A percentile compares a stretch with the other conserved stretches of the same genome.
phyloP scores from a whole-genome alignment of 2,888 invertebrate species.

The Noctua comes region DNA sequence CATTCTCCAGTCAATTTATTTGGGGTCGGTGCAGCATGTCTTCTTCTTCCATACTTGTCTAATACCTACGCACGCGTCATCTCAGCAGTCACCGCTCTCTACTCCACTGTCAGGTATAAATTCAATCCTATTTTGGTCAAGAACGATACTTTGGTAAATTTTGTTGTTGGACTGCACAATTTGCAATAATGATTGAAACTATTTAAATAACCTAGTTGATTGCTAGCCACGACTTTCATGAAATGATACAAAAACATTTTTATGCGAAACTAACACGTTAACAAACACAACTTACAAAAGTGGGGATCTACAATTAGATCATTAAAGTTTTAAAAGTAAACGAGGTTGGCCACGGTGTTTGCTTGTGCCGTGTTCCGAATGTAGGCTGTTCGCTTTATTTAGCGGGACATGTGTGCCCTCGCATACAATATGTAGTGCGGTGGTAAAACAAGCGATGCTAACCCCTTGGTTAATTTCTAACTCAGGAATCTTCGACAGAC shows the following conservation, averaged over 20 bases:
- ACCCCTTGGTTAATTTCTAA: background rate
- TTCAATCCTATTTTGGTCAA: background rate
- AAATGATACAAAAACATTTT: background rate
- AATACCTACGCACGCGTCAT: no score
- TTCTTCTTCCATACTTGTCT: background rate
- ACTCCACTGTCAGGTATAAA: background rate
- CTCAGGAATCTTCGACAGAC: background rate
- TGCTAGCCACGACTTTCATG: background rate
- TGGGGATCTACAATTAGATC: conserved; percentile 12
- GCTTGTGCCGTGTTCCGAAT: conserved; percentile 20
- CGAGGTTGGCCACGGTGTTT: conserved; percentile 31
- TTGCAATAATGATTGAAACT: background rate
- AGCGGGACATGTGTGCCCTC: conserved; percentile 5
- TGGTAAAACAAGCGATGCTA: background rate
- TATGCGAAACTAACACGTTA: conserved; percentile 19
- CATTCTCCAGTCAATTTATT: background rate
- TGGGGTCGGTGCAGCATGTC: background rate
- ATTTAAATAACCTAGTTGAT: background rate
- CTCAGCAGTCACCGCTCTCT: background rate
- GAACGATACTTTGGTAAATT: background rate
- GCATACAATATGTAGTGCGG: conserved; percentile 48
- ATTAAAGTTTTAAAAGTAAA: conserved; percentile 37
- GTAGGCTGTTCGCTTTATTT: conserved; percentile 34
- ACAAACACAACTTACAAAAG: conserved; percentile 12
- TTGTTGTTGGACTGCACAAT: background rate